phyloP scores from a whole-genome alignment of 2,113 vertebrate species.

The Pluvialis apricaria region DNA sequence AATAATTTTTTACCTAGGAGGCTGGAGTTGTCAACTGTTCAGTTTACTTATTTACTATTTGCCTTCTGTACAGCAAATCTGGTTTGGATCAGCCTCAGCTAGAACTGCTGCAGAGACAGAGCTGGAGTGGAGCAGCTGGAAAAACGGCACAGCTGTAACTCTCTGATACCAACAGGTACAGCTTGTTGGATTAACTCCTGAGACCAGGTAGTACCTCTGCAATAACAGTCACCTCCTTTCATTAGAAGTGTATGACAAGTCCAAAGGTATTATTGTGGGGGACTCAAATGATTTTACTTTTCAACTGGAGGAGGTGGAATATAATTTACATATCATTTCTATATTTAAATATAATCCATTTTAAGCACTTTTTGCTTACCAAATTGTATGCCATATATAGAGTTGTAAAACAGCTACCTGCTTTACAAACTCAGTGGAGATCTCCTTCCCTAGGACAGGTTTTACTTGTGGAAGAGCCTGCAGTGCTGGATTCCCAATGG shows the following conservation, averaged over 20 bases:
- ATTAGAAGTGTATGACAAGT: neutral
- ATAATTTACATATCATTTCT: neutral
- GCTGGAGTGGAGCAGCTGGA: neutral
- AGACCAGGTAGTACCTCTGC: neutral
- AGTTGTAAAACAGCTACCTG: neutral
- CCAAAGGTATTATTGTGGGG: neutral
- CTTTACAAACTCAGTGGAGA: neutral
- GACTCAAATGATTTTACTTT: neutral
- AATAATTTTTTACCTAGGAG: neutral
- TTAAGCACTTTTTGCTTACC: conserved; percentile 25
- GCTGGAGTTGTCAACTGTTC: neutral
- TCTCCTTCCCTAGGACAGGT: neutral
- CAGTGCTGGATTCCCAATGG: neutral
- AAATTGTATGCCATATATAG: neutral
- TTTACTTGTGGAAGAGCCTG: neutral
- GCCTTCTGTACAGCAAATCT: neutral
- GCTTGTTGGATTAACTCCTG: neutral
- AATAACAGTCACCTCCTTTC: neutral
- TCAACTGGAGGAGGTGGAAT: neutral
- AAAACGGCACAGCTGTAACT: neutral
- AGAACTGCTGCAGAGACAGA: neutral
- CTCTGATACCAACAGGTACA: neutral
- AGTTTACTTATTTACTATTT: neutral
- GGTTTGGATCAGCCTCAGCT: neutral
- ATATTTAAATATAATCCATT: neutral